phyloP scores from a whole-genome alignment of 2,888 invertebrate species.

The Polymixis lichenea region DNA sequence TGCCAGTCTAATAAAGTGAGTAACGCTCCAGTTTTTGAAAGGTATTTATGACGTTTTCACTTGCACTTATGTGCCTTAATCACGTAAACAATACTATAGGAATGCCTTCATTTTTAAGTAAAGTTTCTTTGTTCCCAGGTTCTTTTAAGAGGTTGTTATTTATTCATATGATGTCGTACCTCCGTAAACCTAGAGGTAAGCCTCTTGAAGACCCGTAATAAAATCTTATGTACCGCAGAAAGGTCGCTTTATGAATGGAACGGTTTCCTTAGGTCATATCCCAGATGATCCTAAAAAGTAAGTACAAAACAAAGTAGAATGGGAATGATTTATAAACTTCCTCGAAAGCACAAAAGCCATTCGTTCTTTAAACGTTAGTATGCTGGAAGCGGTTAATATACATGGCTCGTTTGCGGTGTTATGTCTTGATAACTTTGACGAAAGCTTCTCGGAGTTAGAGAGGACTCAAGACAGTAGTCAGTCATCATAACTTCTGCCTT shows the following conservation, averaged over 20 bases:
- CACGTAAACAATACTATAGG: conserved; percentile 45
- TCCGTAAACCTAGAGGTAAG: conserved; percentile 50
- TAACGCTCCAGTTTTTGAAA: conserved; percentile 64
- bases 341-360: conserved; percentile 39
- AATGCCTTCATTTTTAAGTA: conserved; percentile 35
- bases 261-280: conserved; percentile 41
- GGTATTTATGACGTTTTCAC: conserved; percentile 66
- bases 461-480: conserved; percentile 52
- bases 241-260: conserved; percentile 51
- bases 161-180: conserved; percentile 55
- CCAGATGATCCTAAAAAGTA: conserved; percentile 53
- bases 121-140: conserved; percentile 31
- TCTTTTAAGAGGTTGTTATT: conserved; percentile 52
- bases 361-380: conserved; percentile 38
- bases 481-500: conserved; percentile 61
- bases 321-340: conserved; percentile 49
- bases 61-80: conserved; percentile 46
- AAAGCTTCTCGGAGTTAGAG: conserved; percentile 43
- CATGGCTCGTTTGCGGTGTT: conserved; percentile 52
- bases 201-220: conserved; percentile 54
- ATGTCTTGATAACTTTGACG: conserved; percentile 56
- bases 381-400: conserved; percentile 44
- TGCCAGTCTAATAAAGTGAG: conserved; percentile 56
- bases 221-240: conserved; percentile 60
- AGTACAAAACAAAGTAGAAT: conserved; percentile 44